A percentile compares a stretch with the other conserved stretches of the same genome.
These are phyloP conservation scores for Mythimna pallens DNA, from an alignment of 2,888 invertebrate species.

Conservation along the genomic window DNA sequence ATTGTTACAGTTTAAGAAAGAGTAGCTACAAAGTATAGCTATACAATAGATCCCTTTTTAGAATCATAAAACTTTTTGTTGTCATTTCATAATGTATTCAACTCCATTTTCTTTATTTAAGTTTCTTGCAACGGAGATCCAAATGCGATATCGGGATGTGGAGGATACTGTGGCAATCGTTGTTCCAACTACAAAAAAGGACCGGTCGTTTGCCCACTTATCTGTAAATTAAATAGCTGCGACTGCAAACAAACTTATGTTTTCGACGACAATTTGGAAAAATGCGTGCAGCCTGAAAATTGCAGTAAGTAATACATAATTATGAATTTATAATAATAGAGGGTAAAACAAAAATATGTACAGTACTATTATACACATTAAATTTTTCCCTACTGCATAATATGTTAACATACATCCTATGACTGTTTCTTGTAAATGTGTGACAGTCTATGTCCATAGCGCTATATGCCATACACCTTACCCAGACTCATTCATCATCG, in stretches of 20 bases:
- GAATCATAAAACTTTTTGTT: not conserved
- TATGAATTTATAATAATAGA: too few relatives aligned
- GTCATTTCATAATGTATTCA: not conserved
- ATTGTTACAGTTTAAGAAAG: not conserved
- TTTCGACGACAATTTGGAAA: slow-evolving; percentile 37
- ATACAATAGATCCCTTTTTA: not conserved
- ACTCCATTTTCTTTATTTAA: slow-evolving; percentile 8
- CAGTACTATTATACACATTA: too few relatives aligned
- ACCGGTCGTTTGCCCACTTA: slow-evolving; percentile 24
- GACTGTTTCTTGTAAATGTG: too few relatives aligned
- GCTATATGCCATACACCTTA: too few relatives aligned
- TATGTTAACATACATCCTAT: too few relatives aligned
- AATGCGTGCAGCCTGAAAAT: slow-evolving; percentile 45
- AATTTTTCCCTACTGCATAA: too few relatives aligned
- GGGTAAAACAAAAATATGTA: too few relatives aligned
- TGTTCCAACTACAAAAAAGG: slow-evolving; percentile 51
- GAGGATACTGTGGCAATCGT: slow-evolving; percentile 45
- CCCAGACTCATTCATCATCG: too few relatives aligned
- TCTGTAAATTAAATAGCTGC: slow-evolving; percentile 45
- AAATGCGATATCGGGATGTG: slow-evolving; percentile 53
- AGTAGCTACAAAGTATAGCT: not conserved
- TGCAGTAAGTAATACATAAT: slow-evolving; percentile 59
- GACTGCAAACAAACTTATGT: slow-evolving; percentile 60
- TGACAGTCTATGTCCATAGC: too few relatives aligned
- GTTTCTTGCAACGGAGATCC: slow-evolving; percentile 63